Evolutionary conservation across 2,888 invertebrate species (phyloP), one percentile per base, ranked within the genome.

Genomic region (Drosophila ustulata): DNA sequence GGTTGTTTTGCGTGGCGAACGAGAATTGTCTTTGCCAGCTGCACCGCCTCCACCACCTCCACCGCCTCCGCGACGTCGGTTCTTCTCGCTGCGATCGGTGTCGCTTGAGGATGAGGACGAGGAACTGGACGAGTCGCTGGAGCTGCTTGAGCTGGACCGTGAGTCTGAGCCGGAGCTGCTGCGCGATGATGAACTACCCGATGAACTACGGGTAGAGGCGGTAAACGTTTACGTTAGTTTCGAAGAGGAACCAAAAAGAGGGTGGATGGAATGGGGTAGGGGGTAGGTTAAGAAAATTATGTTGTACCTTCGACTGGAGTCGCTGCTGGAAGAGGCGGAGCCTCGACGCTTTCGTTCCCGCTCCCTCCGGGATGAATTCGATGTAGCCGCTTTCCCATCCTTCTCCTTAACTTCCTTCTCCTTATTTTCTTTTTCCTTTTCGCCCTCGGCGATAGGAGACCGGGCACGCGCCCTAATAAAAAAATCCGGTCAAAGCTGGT

Each of bases 301-400:
- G 45, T 5, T n/a, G 51, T 82, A 94, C 94, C 95, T 95, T 90
- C 95, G 95, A 92, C 96, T 96, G 86, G 95, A 96, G 61, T 96
- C 96, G 90, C 96, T 96, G 88, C 96, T 96, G 69, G 96, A 96
- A 1, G 96, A 96, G 41, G 95, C 96, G 25, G 96, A 96, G 25
- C 92, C 92, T n/a, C 92, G 88, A 65, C 94, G 95, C 67, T 92
- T 90, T 34, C 92, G 90, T 56, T 91, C 91, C 8, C 92, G 88
- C 64, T 91, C 91, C 57, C 92, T 83, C 3, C 91, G 83, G 11
- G 88, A 70, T 25, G 89, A 79, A 64, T 88, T 90, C 3, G 90
- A 86, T 8, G 82, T 51, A 7, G 64, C 57, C 28, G 79, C 45
- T 57, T 82, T 89, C 9, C 82, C 72, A 32, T 88, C 89, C 71